Evolutionary conservation across 2,888 invertebrate species (phyloP).

Genomic region (Cephus spinipes): DNA sequence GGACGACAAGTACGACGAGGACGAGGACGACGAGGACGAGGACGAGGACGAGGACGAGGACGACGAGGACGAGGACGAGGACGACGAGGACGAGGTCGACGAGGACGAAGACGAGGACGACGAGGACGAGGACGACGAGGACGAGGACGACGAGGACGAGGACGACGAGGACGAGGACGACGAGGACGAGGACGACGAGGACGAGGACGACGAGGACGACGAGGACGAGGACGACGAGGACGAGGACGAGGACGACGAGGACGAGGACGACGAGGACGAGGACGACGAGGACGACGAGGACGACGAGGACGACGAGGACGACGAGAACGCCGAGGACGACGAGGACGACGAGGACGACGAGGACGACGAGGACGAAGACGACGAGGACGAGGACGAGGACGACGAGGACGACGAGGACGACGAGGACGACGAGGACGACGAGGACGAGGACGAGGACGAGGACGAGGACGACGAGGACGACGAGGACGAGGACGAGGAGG

Average conservation of each 20-base stretch:
- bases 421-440: no score
- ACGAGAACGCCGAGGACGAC: background rate
- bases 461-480: no score
- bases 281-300: background rate
- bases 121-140: background rate
- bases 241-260: no score
- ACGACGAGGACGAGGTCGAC: background rate
- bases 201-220: background rate
- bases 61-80: background rate
- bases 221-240: background rate
- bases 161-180: background rate
- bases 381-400: background rate
- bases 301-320: background rate
- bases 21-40: background rate
- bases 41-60: background rate
- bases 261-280: no score
- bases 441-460: no score
- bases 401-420: no score
- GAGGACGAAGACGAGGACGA: no score
- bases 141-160: no score
- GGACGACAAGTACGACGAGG: background rate
- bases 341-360: no score
- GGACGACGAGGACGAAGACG: no score
- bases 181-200: constrained; percentile 1
- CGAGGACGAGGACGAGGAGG: no score